Evolutionary conservation across 1,140 invertebrate genomes (phyloP).

Genomic region (Homarus americanus): DNA sequence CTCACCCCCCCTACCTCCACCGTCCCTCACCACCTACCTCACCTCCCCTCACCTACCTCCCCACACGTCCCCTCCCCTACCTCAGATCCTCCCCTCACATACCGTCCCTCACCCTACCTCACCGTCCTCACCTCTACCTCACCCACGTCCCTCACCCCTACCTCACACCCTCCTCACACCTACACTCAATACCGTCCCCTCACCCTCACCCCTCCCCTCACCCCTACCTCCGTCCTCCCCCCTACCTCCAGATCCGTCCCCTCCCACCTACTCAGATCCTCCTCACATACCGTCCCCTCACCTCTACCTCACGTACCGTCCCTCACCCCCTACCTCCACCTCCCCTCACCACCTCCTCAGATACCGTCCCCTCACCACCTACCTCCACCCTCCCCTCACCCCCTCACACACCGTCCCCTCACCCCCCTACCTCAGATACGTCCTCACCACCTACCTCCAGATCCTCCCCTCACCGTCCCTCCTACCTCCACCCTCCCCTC

Average conservation of each 20-base stretch:
- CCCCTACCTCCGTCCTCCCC: neutral
- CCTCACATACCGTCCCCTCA: neutral
- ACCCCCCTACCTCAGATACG: too few species aligned
- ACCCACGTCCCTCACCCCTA: too few species aligned
- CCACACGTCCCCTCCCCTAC: neutral
- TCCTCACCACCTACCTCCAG: neutral
- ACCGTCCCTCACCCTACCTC: neutral
- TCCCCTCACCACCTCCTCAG: neutral
- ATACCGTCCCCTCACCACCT: too few species aligned
- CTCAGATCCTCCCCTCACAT: neutral
- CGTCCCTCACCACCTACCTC: slow-evolving; percentile 5
- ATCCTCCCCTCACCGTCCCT: slow-evolving; percentile 4
- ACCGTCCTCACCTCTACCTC: neutral
- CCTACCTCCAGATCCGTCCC: too few species aligned
- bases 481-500: neutral
- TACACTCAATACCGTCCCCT: too few species aligned
- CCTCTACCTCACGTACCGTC: neutral
- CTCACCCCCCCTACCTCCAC: neutral
- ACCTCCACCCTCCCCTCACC: too few species aligned
- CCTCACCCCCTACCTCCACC: neutral
- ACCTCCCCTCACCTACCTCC: neutral
- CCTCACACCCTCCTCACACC: neutral
- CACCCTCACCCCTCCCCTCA: neutral
- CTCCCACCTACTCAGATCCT: too few species aligned
- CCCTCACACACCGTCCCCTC: too few species aligned